A percentile compares a stretch with the other conserved stretches of the same genome.
Conservation (phyloP, 2,113 vertebrate genomes). For the Cnemophilus loriae region DNA sequence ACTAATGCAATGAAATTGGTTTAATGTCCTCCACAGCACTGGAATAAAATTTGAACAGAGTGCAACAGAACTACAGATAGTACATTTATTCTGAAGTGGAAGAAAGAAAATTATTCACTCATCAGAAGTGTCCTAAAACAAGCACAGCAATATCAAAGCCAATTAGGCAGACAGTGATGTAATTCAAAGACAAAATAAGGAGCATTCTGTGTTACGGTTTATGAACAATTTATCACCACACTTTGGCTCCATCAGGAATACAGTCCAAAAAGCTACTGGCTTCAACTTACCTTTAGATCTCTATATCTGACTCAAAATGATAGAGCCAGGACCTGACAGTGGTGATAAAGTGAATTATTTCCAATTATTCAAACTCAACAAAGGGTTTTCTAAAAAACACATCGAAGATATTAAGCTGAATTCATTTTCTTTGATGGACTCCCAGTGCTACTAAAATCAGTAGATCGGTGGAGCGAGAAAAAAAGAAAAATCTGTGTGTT, state of each 20-base stretch:
- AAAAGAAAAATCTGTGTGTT: neutral
- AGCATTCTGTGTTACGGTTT: neutral
- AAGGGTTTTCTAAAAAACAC: neutral
- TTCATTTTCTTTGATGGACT: neutral
- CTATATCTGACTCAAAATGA: neutral
- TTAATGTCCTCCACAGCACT: conserved; percentile 1
- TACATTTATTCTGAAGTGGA: neutral
- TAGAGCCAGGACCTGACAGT: neutral
- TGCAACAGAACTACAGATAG: conserved; percentile 6
- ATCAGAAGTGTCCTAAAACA: conserved; percentile 2
- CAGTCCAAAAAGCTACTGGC: neutral
- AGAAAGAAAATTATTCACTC: conserved; percentile 7
- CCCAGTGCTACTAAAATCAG: neutral
- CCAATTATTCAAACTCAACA: neutral
- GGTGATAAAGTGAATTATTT: neutral
- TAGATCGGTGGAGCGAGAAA: neutral
- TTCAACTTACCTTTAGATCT: neutral
- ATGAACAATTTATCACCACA: neutral
- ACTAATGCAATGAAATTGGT: conserved; percentile 8
- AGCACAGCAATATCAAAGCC: conserved; percentile 7
- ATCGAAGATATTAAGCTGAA: neutral
- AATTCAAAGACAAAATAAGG: neutral
- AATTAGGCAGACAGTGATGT: neutral
- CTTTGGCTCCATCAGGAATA: neutral
- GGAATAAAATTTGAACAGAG: neutral